Conservation (phyloP, 2,797 vertebrate species). For the Tadarida brasiliensis region DNA sequence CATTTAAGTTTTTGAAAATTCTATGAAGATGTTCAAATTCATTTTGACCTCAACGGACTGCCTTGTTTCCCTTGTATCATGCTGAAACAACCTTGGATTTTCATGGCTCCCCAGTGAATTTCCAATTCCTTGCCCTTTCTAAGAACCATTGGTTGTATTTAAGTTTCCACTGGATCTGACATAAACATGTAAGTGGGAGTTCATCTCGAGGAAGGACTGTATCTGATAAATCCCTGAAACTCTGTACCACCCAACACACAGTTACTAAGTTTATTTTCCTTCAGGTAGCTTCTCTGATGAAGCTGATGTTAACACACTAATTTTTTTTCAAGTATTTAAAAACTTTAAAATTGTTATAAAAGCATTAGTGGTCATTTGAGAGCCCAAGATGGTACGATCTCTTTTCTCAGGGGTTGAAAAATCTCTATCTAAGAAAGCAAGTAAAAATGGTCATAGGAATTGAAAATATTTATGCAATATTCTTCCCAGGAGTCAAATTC, state of each 20-base stretch:
- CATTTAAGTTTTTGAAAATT: slow-evolving; percentile 53
- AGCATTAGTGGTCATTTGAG: neutral
- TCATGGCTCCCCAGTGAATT: neutral
- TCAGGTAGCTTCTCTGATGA: slow-evolving; percentile 8
- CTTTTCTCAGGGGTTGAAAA: slow-evolving; percentile 31
- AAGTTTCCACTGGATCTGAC: neutral
- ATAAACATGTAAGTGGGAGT: slow-evolving; percentile 49
- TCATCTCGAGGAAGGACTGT: slow-evolving; percentile 14
- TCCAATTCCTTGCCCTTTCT: neutral
- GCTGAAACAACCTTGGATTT: neutral
- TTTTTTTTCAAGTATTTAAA: slow-evolving; percentile 46
- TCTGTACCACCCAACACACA: neutral
- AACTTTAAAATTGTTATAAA: slow-evolving; percentile 40
- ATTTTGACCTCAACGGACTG: neutral
- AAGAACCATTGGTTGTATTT: neutral
- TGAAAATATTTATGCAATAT: slow-evolving; percentile 64
- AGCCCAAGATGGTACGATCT: neutral
- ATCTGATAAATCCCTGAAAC: slow-evolving; percentile 51
- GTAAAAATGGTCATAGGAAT: slow-evolving; percentile 25
- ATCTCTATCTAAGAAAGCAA: slow-evolving; percentile 44
- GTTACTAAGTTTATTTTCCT: slow-evolving; percentile 59
- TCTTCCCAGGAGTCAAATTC: slow-evolving; percentile 56
- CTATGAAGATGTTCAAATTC: neutral
- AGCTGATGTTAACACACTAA: neutral
- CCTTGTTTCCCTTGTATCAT: neutral